These are phyloP conservation scores for Sinodicranocentrus sp. DNA, from an alignment of 2,888 invertebrate genomes.

Conservation along the genomic window DNA sequence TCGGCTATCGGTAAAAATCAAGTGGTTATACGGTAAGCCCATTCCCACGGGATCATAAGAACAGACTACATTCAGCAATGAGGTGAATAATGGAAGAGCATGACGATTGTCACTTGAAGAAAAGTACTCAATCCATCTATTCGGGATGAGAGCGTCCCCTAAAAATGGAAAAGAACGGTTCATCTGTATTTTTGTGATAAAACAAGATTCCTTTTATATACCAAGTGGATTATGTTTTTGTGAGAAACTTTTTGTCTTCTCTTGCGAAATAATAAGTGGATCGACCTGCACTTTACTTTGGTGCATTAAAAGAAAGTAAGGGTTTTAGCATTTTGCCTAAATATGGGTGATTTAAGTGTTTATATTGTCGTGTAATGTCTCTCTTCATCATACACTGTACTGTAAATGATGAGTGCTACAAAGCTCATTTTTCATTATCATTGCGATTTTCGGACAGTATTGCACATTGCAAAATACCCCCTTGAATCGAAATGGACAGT, in stretches of 20 bases:
- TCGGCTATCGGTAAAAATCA: conserved; percentile 93
- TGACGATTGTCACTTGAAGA: conserved; percentile 86
- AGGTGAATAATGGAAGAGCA: conserved; percentile 98
- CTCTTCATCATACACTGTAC: not conserved
- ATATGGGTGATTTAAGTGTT: conserved; percentile 4
- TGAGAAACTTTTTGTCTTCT: not conserved
- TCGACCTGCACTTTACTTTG: not conserved
- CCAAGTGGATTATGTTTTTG: no score
- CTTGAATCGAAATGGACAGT: conserved; percentile 13
- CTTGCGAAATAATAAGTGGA: not conserved
- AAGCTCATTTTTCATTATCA: conserved; percentile 9
- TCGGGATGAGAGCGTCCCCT: conserved; percentile 79
- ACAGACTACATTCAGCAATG: conserved; percentile 96
- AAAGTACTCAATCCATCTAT: conserved; percentile 84
- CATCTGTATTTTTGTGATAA: conserved; percentile 21
- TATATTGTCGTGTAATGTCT: not conserved
- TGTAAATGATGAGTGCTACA: not conserved
- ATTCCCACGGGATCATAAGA: conserved; percentile 99
- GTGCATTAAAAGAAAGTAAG: no score
- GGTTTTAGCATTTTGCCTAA: conserved; percentile 7
- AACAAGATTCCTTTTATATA: conserved; percentile 9
- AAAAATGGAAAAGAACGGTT: conserved; percentile 60
- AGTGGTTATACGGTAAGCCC: conserved; percentile 97
- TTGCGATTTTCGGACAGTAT: not conserved
- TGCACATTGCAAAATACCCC: not conserved